A percentile compares a stretch with the other conserved stretches of the same genome.
Evolutionary conservation across 2,797 vertebrate species (phyloP).

Genomic region (Xiphophorus birchmanni): DNA sequence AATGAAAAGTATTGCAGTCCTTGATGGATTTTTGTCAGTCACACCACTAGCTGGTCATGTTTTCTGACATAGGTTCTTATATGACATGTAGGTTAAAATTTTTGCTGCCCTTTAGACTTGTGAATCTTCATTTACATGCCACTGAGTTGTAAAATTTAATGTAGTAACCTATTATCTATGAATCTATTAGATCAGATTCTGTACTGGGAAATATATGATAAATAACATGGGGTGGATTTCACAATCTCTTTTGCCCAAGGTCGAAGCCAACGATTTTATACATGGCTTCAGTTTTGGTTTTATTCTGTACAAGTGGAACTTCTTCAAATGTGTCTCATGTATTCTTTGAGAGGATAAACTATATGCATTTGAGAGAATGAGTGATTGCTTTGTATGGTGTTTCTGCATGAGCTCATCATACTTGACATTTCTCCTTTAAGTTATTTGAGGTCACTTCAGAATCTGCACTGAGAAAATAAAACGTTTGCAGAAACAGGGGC

Average conservation of each 20-base stretch:
- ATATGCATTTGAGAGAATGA: not conserved
- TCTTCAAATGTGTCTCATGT: not conserved
- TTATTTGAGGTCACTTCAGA: constrained; percentile 47
- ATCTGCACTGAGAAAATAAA: constrained; percentile 38
- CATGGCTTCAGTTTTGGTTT: not conserved
- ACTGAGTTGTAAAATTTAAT: too few relatives aligned
- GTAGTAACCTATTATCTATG: too few relatives aligned
- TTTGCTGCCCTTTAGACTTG: too few relatives aligned
- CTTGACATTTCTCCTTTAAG: constrained; percentile 20
- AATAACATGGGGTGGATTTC: not conserved
- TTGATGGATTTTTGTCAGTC: not conserved
- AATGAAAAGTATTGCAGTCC: not conserved
- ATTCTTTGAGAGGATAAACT: not conserved
- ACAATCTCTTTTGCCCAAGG: not conserved
- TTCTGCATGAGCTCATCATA: not conserved
- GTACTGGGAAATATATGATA: not conserved
- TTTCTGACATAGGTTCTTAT: too few relatives aligned
- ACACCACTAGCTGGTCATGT: not conserved
- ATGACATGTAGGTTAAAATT: too few relatives aligned
- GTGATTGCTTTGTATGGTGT: not conserved
- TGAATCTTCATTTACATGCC: too few relatives aligned
- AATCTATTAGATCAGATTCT: too few relatives aligned
- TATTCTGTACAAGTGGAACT: not conserved
- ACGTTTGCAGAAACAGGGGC: constrained; percentile 34
- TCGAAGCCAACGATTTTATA: not conserved